Percentiles rank a stretch among this genome's conserved stretches.
Conservation (phyloP, 2,113 vertebrate genomes). For the Toxotes jaculatrix region DNA sequence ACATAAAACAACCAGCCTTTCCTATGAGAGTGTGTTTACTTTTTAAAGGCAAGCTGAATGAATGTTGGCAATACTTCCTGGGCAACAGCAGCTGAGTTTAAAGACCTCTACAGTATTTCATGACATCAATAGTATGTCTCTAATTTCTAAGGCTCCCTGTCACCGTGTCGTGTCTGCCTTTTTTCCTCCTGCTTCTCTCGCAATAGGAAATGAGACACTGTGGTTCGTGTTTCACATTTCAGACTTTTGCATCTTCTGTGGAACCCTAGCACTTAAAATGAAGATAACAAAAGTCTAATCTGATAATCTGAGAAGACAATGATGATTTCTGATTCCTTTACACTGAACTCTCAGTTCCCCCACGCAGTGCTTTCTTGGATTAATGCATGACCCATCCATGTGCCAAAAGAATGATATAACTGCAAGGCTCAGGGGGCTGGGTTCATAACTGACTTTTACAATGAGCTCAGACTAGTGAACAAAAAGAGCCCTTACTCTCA, state of each 20-base stretch:
- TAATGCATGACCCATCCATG: neutral
- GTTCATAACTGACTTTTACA: conserved; percentile 51
- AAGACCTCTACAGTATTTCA: conserved; percentile 34
- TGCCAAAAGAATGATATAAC: conserved; percentile 63
- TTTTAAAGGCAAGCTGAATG: conserved; percentile 32
- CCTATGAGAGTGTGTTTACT: neutral
- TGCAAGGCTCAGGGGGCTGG: conserved; percentile 27
- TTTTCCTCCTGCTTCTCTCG: neutral
- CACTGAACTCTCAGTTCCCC: neutral
- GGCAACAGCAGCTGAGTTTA: conserved; percentile 22
- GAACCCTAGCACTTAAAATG: conserved; percentile 23
- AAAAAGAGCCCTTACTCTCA: conserved; percentile 13
- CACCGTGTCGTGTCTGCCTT: neutral
- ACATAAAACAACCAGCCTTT: conserved; percentile 21
- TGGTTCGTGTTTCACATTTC: conserved; percentile 27
- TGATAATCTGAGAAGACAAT: neutral
- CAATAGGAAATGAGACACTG: conserved; percentile 20
- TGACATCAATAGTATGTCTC: neutral
- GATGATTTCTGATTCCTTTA: neutral
- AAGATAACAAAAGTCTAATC: conserved; percentile 10
- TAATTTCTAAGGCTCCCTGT: conserved; percentile 17
- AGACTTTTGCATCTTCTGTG: neutral
- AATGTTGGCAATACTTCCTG: conserved; percentile 9
- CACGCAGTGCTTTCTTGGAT: conserved; percentile 13
- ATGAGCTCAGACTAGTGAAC: conserved; percentile 59